These are phyloP conservation scores for Chitala chitala DNA, from an alignment of 2,113 vertebrate genomes.

Conservation along the genomic window DNA sequence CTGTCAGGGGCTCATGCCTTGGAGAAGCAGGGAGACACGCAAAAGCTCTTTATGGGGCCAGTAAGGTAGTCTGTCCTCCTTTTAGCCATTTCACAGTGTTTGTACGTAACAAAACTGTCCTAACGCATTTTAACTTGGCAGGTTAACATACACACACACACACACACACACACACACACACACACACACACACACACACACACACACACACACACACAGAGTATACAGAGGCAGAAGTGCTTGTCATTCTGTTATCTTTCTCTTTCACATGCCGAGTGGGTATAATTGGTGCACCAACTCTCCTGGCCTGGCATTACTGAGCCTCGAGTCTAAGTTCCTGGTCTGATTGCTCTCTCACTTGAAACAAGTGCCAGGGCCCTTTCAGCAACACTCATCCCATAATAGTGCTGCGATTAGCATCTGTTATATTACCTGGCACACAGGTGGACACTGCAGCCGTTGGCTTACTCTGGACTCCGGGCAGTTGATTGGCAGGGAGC, in stretches of 20 bases:
- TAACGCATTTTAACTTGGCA: too few relatives aligned
- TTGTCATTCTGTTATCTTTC: slow-evolving; percentile 1
- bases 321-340: not conserved
- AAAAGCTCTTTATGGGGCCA: too few relatives aligned
- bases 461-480: too few relatives aligned
- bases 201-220: too few relatives aligned
- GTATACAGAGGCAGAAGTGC: not conserved
- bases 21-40: too few relatives aligned
- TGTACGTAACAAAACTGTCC: too few relatives aligned
- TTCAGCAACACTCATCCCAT: not conserved
- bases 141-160: too few relatives aligned
- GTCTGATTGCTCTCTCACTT: not conserved
- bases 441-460: not conserved
- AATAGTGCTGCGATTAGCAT: not conserved
- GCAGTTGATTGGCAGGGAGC: too few relatives aligned
- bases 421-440: not conserved
- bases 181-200: too few relatives aligned
- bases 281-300: not conserved
- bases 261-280: not conserved
- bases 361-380: not conserved
- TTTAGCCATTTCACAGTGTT: too few relatives aligned
- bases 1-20: not conserved
- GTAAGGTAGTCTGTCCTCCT: too few relatives aligned
- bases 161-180: too few relatives aligned
- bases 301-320: not conserved